Conservation (phyloP, 2,113 vertebrate genomes). For the Pseudorectes ferrugineus region DNA sequence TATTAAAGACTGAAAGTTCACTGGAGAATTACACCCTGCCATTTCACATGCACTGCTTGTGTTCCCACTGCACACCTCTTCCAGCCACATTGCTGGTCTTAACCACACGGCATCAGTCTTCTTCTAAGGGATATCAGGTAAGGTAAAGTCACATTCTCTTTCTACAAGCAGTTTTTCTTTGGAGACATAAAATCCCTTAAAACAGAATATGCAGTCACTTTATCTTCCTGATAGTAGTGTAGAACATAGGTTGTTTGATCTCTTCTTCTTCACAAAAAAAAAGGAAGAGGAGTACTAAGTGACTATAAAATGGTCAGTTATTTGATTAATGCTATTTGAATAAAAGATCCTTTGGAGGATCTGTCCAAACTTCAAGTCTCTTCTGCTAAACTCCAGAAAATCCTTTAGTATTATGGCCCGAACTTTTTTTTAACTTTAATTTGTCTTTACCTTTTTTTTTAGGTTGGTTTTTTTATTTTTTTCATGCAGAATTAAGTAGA, state of each 20-base stretch:
- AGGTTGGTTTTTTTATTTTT: neutral
- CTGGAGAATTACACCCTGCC: neutral
- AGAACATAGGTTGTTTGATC: neutral
- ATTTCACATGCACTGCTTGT: neutral
- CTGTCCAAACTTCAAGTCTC: neutral
- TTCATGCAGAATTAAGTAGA: neutral
- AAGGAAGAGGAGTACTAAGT: neutral
- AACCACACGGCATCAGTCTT: neutral
- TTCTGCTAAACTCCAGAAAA: neutral
- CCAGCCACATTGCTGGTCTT: neutral
- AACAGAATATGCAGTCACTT: neutral
- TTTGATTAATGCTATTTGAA: neutral
- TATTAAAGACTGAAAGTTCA: neutral
- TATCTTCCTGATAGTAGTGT: neutral
- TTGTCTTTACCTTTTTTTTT: neutral
- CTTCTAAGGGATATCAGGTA: neutral
- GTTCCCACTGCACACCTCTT: neutral
- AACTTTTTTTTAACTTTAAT: rapidly evolving
- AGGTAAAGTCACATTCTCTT: neutral
- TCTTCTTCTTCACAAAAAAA: neutral
- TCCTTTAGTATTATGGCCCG: rapidly evolving
- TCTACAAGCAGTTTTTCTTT: neutral
- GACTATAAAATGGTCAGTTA: neutral
- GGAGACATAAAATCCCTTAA: neutral
- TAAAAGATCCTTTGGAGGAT: neutral